Base-by-base conservation (phyloP, 2,113 vertebrate genomes). In the Pelusios castaneus region DNA sequence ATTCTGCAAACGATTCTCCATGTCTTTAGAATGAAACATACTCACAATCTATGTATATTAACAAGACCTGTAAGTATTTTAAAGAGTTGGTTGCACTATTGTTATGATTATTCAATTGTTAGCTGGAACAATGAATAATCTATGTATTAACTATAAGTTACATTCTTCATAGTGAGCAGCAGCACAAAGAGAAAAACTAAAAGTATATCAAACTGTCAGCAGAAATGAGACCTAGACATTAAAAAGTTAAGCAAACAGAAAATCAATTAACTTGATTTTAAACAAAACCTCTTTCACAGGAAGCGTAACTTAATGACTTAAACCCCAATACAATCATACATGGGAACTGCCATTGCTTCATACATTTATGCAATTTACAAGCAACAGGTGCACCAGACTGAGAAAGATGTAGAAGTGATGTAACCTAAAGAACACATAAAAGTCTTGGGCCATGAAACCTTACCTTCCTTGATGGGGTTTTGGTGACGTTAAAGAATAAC, bases 191-290 rank as follows among this genome's bases (percentile, higher is more conserved):
- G 13, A 77, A 73, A 92, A 89, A 55, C 51, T 87, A 81, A 79
- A 95, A 54, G 54, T 84, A 89, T 82, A 94, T 96, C 81, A 93
- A 79, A 92, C 34, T 83, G 43, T 41, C 88, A 89, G 52, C 1
- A 45, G 79, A 93, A 94, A 92, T 70, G 34, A 96, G 76, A 87
- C 25, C 80, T 93, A 95, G 91, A 95, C 88, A 84, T 94, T 92
- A 94, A 91, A 96, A 95, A 47, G 88, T 77, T 90, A 91, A 88
- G 67, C 67, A 91, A 87, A 49, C 76, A 83, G 82, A 95, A 90
- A 93, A 89, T 91, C 70, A 85, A 88, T 91, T 89, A 56, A 87
- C 85, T 91, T 82, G 0, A 2, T 91, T 93, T 92, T 81, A 92
- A 91, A 85, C 34, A 92, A 91, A 81, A 70, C 81, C 34, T 83